phyloP scores from a whole-genome alignment of 1,140 invertebrate genomes.

The fruit fly (Drosophila melanogaster) region Release_6_plus_ISO1_MT NC_004354.4:7052501-7053000 shows the following conservation, averaged over 20 bases:
- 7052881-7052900: conserved; percentile 38
- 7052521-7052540: conserved; percentile 32
- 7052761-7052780: conserved; percentile 80
- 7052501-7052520: conserved; percentile 49
- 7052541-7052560: conserved; percentile 1
- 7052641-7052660: conserved; percentile 14
- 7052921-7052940: conserved; percentile 62
- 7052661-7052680: conserved; percentile 5
- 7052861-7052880: conserved; percentile 13
- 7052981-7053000: conserved; percentile 4
- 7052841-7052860: too few relatives aligned
- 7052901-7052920: conserved; percentile 55
- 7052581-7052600: too few relatives aligned
- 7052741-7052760: conserved; percentile 47
- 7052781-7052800: conserved; percentile 82
- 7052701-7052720: not conserved
- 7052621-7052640: conserved; percentile 43
- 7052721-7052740: not conserved
- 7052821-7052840: not conserved
- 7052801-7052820: conserved; percentile 54
- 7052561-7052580: not conserved
- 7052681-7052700: conserved; percentile 5
- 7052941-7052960: conserved; percentile 35
- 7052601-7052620: not conserved
- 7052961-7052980: conserved; percentile 7